A percentile compares a stretch with the other conserved stretches of the same genome.
Evolutionary conservation across 1,140 invertebrate genomes (phyloP).

Genomic region (Drosophila mauritiana): DNA sequence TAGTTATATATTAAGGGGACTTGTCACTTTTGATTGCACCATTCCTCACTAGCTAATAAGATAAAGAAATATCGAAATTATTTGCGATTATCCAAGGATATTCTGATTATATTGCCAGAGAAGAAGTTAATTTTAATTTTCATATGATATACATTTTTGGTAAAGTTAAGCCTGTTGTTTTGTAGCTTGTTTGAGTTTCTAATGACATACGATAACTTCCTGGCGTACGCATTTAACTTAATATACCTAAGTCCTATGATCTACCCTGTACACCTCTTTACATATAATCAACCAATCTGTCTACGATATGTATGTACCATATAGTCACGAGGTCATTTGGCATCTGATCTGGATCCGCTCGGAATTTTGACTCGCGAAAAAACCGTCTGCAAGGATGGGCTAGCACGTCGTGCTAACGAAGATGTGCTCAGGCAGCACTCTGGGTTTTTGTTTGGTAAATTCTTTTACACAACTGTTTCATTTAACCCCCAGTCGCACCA

Average conservation of each 20-base stretch:
- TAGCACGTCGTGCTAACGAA: constrained; percentile 86
- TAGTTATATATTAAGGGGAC: constrained; percentile 15
- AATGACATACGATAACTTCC: constrained; percentile 19
- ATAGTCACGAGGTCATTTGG: constrained; percentile 97
- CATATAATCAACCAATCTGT: constrained; percentile 54
- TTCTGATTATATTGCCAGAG: constrained; percentile 6
- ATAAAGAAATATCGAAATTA: neutral
- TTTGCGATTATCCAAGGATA: neutral
- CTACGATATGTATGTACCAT: constrained; percentile 56
- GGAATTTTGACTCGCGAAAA: constrained; percentile 87
- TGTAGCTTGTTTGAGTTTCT: constrained; percentile 35
- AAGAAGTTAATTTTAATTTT: constrained; percentile 17
- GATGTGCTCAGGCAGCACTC: constrained; percentile 84
- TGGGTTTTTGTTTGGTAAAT: constrained; percentile 85
- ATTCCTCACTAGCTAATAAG: constrained; percentile 10
- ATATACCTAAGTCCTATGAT: constrained; percentile 36
- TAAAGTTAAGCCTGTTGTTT: constrained; percentile 20
- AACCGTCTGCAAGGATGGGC: constrained; percentile 84
- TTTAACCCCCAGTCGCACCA: constrained; percentile 47
- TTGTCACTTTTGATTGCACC: constrained; percentile 20
- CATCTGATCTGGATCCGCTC: constrained; percentile 97
- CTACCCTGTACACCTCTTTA: constrained; percentile 32
- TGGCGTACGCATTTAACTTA: constrained; percentile 21
- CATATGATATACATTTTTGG: constrained; percentile 24
- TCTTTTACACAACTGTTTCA: constrained; percentile 67